phyloP scores from a whole-genome alignment of 2,888 invertebrate species.

The Temnothorax ravouxi region DNA sequence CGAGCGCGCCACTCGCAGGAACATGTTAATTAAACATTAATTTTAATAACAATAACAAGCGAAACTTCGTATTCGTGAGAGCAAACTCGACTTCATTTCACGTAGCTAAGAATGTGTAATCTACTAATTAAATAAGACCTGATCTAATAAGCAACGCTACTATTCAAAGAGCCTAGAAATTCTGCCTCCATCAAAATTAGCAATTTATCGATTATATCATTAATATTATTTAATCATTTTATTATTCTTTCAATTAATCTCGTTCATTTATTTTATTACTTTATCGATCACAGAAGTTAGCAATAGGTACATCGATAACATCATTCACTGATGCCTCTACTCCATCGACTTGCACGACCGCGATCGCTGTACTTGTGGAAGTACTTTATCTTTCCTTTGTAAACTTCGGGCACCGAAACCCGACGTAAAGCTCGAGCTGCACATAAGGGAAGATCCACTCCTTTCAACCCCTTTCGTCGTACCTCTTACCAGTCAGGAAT shows the following conservation, averaged over 20 bases:
- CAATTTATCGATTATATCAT: not conserved
- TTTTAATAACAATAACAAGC: constrained; percentile 33
- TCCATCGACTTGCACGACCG: constrained; percentile 13
- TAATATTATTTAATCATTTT: not conserved
- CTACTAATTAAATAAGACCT: constrained; percentile 32
- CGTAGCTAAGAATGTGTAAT: constrained; percentile 28
- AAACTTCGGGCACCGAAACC: constrained; percentile 17
- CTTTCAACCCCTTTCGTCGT: constrained; percentile 33
- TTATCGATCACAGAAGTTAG: not conserved
- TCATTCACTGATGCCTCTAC: constrained; percentile 14
- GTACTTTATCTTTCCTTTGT: constrained; percentile 66
- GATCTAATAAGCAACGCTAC: constrained; percentile 29
- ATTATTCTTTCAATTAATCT: not conserved
- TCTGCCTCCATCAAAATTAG: not conserved
- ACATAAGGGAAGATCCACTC: constrained; percentile 35
- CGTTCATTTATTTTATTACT: not conserved
- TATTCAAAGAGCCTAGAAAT: not conserved
- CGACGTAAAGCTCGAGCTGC: constrained; percentile 50
- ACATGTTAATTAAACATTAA: constrained; percentile 46
- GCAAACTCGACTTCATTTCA: constrained; percentile 1
- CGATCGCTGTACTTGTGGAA: constrained; percentile 43
- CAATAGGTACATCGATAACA: not conserved
- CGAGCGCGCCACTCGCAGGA: not conserved
- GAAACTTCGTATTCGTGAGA: constrained; percentile 19
- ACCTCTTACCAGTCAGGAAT: constrained; percentile 31